Percentiles rank a stretch among this genome's conserved stretches.
These are phyloP conservation scores for Sander lucioperca DNA, from an alignment of 2,113 vertebrate genomes.

Conservation along the genomic window DNA sequence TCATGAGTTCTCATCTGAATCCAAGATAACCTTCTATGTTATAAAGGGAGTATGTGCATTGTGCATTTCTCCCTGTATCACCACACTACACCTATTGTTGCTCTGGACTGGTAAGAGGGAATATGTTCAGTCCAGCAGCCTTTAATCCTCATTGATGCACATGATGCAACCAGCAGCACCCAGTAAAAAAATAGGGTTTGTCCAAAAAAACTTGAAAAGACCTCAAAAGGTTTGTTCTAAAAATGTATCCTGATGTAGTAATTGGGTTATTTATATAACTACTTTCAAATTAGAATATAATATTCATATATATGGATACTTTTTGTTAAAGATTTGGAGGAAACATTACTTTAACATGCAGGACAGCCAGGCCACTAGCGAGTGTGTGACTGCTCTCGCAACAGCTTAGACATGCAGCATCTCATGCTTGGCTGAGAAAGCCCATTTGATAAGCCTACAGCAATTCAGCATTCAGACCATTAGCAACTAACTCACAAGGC, in stretches of 20 bases:
- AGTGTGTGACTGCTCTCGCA: constrained; percentile 70
- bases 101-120: neutral
- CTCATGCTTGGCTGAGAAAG: constrained; percentile 87
- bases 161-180: constrained; percentile 55
- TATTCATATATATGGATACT: constrained; percentile 17
- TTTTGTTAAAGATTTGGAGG: constrained; percentile 18
- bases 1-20: neutral
- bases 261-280: constrained; percentile 20
- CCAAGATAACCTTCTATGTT: neutral
- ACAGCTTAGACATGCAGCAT: constrained; percentile 89
- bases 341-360: constrained; percentile 45
- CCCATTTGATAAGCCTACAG: constrained; percentile 55
- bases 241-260: constrained; percentile 1
- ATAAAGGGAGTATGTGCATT: neutral
- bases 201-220: constrained; percentile 13
- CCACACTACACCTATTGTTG: neutral
- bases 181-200: constrained; percentile 58
- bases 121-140: constrained; percentile 22
- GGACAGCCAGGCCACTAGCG: constrained; percentile 66
- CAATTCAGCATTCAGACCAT: constrained; percentile 33
- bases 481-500: neutral
- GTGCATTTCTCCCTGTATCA: neutral
- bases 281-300: constrained; percentile 33
- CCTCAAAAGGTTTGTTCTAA: constrained; percentile 18
- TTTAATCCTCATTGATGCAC: constrained; percentile 8